Evolutionary conservation across 2,888 invertebrate genomes (phyloP).

Genomic region (Acanthopleura granulata): DNA sequence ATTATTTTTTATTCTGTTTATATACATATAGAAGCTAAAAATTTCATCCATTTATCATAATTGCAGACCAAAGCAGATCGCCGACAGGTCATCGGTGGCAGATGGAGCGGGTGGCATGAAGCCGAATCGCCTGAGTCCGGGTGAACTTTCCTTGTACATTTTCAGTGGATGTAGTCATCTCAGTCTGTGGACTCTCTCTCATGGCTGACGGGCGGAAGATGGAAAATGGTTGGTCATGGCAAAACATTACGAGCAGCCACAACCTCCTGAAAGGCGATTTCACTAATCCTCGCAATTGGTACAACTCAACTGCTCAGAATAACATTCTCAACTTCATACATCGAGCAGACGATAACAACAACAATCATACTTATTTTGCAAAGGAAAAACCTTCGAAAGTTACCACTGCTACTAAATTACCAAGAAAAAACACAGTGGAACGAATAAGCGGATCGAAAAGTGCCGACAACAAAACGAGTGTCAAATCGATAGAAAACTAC

Average conservation of each 20-base stretch:
- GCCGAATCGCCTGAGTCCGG: neutral
- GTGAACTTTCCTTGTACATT: neutral
- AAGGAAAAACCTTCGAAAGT: neutral
- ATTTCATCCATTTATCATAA: too few relatives aligned
- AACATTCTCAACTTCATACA: neutral
- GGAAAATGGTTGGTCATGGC: neutral
- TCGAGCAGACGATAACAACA: neutral
- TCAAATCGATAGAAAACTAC: neutral
- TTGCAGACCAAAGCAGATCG: too few relatives aligned
- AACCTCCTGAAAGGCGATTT: neutral
- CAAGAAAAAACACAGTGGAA: neutral
- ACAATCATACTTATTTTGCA: neutral
- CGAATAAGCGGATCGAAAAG: neutral
- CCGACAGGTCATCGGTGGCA: too few relatives aligned
- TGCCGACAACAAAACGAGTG: neutral
- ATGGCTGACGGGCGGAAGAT: neutral
- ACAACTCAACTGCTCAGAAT: neutral
- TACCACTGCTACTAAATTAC: neutral
- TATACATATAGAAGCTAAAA: too few relatives aligned
- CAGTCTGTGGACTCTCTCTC: neutral
- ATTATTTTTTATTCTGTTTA: too few relatives aligned
- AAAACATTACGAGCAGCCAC: neutral
- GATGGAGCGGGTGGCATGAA: too few relatives aligned
- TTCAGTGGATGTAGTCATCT: neutral
- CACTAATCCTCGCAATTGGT: slow-evolving; percentile 6